Percentiles rank a stretch among this genome's conserved stretches.
Conservation (phyloP, 1,140 invertebrate genomes). For the Luehdorfia chinensis region DNA sequence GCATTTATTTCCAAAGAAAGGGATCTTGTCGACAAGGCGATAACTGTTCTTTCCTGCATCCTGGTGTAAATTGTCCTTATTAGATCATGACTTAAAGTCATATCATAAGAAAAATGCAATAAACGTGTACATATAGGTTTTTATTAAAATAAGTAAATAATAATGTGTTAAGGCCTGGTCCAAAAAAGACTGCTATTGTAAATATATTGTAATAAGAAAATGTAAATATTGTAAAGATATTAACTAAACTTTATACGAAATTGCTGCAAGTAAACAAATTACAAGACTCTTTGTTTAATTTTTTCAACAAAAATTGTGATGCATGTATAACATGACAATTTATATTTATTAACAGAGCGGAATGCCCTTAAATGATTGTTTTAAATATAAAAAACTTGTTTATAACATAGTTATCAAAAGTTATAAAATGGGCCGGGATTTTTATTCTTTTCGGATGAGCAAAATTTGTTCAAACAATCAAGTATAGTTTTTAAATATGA, state of each 20-base stretch:
- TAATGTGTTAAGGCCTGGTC: conserved; percentile 18
- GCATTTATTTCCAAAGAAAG: conserved; percentile 86
- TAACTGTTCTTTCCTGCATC: conserved; percentile 87
- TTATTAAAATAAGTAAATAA: conserved; percentile 18
- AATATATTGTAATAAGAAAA: conserved; percentile 36
- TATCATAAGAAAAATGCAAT: conserved; percentile 2
- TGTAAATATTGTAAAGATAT: conserved; percentile 39
- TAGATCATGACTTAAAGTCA: conserved; percentile 30
- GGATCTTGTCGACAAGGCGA: conserved; percentile 87
- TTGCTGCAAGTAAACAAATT: conserved; percentile 24
- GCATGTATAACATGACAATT: too few species aligned
- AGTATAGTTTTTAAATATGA: too few species aligned
- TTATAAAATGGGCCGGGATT: too few species aligned
- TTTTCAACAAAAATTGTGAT: too few species aligned
- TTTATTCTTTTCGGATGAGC: too few species aligned
- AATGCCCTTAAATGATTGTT: too few species aligned
- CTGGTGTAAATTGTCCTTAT: conserved; percentile 80
- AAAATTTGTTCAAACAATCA: too few species aligned
- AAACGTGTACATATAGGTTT: conserved; percentile 19
- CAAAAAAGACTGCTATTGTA: conserved; percentile 45
- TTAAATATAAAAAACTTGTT: too few species aligned
- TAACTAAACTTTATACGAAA: conserved; percentile 24
- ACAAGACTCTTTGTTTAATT: too few species aligned
- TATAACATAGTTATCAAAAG: too few species aligned
- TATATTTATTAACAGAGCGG: too few species aligned